Percentiles rank a stretch among this genome's conserved stretches.
Evolutionary conservation across 2,797 vertebrate genomes (phyloP).

Genomic region (Dendrocincla tyrannina): DNA sequence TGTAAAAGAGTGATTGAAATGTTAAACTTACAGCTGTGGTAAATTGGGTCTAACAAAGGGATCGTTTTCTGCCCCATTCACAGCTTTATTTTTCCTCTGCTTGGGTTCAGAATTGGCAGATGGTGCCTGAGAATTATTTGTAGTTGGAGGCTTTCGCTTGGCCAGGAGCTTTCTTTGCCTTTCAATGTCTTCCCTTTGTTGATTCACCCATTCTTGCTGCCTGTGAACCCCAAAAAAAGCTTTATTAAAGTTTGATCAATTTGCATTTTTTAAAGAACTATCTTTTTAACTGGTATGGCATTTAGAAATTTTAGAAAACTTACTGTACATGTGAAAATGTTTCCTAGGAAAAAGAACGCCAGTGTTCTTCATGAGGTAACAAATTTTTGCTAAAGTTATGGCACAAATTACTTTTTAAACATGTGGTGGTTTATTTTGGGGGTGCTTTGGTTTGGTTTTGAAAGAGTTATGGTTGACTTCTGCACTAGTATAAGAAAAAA

Average conservation of each 20-base stretch:
- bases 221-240: constrained; percentile 75
- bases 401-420: neutral
- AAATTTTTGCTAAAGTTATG: neutral
- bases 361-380: neutral
- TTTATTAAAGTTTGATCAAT: constrained; percentile 48
- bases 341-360: neutral
- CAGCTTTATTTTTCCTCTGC: constrained; percentile 98
- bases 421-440: neutral
- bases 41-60: constrained; percentile 98
- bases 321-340: neutral
- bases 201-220: constrained; percentile 97
- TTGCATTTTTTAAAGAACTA: constrained; percentile 6
- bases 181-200: constrained; percentile 98
- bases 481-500: neutral
- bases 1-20: constrained; percentile 70
- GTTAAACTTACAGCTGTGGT: constrained; percentile 91
- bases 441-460: neutral
- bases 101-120: constrained; percentile 96
- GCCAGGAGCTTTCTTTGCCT: constrained; percentile 96
- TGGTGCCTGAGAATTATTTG: constrained; percentile 93
- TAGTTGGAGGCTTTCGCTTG: constrained; percentile 93
- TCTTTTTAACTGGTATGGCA: neutral
- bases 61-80: constrained; percentile 96
- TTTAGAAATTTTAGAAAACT: neutral
- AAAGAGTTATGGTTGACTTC: neutral